Percentiles rank a stretch among this genome's conserved stretches.
phyloP scores from a whole-genome alignment of 2,113 vertebrate species.

The Peromyscus californicus region DNA sequence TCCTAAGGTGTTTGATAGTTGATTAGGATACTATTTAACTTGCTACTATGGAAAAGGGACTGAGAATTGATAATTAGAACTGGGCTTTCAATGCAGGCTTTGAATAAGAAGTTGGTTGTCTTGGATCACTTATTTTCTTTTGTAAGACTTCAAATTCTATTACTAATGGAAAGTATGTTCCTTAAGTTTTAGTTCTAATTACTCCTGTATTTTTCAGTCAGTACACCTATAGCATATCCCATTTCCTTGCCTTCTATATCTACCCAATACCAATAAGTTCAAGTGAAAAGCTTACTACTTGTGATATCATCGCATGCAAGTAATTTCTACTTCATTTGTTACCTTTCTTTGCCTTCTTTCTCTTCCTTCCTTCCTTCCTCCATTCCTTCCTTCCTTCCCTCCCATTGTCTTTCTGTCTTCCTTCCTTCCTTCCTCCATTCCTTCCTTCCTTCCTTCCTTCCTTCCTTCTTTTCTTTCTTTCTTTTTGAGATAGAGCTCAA shows the following conservation, averaged over 20 bases:
- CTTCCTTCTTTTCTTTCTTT: too few relatives aligned
- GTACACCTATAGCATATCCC: not conserved
- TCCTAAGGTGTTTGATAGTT: not conserved
- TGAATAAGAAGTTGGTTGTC: not conserved
- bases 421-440: accelerated
- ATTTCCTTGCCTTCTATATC: not conserved
- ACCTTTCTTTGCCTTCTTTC: too few relatives aligned
- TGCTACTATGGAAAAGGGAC: not conserved
- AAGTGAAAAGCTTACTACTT: not conserved
- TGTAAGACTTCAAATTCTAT: slow-evolving; percentile 16
- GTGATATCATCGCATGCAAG: not conserved
- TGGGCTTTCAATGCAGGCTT: slow-evolving; percentile 37
- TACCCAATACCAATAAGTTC: not conserved
- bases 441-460: too few relatives aligned
- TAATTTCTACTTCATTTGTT: not conserved
- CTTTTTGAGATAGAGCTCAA: not conserved
- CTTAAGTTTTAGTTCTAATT: not conserved
- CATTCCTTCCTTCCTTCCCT: too few relatives aligned
- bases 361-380: too few relatives aligned
- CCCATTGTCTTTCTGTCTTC: too few relatives aligned
- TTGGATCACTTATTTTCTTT: slow-evolving; percentile 15
- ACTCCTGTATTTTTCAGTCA: slow-evolving; percentile 6
- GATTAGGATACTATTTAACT: not conserved
- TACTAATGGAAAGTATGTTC: not conserved
- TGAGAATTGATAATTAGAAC: not conserved